These are phyloP conservation scores for Ailuropoda melanoleuca DNA, from an alignment of 2,113 vertebrate species.

Conservation along the genomic window DNA sequence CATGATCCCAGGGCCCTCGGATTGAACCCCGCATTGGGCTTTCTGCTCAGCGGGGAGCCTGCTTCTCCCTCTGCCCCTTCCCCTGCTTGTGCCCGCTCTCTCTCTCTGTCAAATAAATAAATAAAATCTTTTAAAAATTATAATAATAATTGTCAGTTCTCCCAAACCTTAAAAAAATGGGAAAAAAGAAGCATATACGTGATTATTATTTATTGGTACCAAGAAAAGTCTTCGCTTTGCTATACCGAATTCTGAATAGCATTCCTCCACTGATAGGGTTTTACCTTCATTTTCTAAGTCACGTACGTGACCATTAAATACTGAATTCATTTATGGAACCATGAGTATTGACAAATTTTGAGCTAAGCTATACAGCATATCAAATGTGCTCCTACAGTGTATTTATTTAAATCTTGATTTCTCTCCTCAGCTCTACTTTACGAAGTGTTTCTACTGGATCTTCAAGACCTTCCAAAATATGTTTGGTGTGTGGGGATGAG, in stretches of 20 bases:
- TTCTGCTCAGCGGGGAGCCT: background rate
- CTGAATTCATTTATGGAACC: background rate
- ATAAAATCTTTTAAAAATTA: background rate
- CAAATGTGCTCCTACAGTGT: slow-evolving; percentile 33
- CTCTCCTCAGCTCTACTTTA: slow-evolving; percentile 90
- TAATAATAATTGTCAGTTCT: background rate
- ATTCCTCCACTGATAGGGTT: background rate
- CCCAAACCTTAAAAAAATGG: background rate
- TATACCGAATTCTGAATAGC: background rate
- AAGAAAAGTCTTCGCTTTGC: background rate
- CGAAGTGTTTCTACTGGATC: slow-evolving; percentile 93
- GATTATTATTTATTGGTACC: background rate
- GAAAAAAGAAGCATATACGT: too few relatives aligned
- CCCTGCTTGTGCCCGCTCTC: too few relatives aligned
- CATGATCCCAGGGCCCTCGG: background rate
- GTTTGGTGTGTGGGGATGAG: slow-evolving; percentile 98
- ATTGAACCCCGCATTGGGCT: background rate
- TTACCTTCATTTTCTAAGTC: background rate
- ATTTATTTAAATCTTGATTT: slow-evolving; percentile 69
- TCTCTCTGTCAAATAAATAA: background rate
- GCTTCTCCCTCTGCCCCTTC: too few relatives aligned
- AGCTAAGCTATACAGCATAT: slow-evolving; percentile 52
- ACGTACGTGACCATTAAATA: accelerated
- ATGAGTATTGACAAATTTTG: slow-evolving; percentile 34
- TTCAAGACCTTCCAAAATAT: slow-evolving; percentile 97